phyloP scores from a whole-genome alignment of 23 tunicate genomes.

The Aplidium turbinatum region DNA sequence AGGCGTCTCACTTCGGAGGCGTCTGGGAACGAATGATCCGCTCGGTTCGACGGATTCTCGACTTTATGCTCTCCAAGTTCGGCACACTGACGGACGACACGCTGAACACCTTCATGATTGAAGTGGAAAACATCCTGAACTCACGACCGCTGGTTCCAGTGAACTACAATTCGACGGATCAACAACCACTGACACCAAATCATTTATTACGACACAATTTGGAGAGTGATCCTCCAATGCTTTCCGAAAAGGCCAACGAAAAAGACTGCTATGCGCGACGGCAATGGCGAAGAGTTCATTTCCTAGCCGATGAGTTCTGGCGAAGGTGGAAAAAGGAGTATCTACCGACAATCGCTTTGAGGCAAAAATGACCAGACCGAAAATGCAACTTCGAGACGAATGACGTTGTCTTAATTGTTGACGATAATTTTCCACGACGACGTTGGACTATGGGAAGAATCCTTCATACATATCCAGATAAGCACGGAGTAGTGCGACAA shows the following conservation, averaged over 20 bases:
- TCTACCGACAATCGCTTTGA: conserved; percentile 8
- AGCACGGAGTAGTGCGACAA: conserved; percentile 27
- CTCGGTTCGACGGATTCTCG: conserved; percentile 11
- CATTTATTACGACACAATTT: conserved; percentile 7
- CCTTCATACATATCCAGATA: conserved; percentile 11
- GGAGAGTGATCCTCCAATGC: too few species aligned
- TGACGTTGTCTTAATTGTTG: conserved; percentile 15
- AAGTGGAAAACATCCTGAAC: conserved; percentile 7
- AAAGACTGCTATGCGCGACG: conserved; percentile 33
- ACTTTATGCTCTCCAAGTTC: background rate
- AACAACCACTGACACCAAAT: conserved; percentile 20
- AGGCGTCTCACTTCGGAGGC: conserved; percentile 15
- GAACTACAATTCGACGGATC: background rate
- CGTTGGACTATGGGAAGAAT: conserved; percentile 20
- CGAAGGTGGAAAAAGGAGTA: conserved; percentile 24
- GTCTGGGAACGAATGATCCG: conserved; percentile 13
- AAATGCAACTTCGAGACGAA: background rate
- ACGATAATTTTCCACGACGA: conserved; percentile 14
- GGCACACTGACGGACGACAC: background rate
- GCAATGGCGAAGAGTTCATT: conserved; percentile 24
- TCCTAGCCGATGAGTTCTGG: conserved; percentile 30
- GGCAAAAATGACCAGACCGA: conserved; percentile 27
- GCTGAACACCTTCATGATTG: conserved; percentile 18
- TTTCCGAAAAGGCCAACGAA: too few species aligned
- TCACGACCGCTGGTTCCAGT: conserved; percentile 19